Evolutionary conservation across 2,797 vertebrate genomes (phyloP).

Genomic region (Poecilia gillii): DNA sequence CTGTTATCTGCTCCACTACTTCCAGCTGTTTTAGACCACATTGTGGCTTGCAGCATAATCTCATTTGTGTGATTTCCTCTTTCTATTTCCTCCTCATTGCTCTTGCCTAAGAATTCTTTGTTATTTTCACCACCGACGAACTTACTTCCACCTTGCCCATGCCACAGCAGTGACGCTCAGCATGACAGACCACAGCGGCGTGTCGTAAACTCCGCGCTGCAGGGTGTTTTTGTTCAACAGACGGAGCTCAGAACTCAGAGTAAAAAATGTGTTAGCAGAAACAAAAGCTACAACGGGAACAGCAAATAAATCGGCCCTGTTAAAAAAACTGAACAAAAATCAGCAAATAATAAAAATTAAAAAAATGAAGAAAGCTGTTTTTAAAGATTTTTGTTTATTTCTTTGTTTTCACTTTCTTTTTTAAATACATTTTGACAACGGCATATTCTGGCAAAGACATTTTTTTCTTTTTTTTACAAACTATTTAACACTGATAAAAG

Average conservation of each 20-base stretch:
- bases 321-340: not conserved
- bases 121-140: slow-evolving; percentile 27
- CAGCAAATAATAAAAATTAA: not conserved
- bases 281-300: not conserved
- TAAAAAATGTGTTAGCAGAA: not conserved
- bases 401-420: not conserved
- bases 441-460: not conserved
- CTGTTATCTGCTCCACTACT: slow-evolving; percentile 22
- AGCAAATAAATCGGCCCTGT: not conserved
- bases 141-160: not conserved
- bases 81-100: slow-evolving; percentile 38
- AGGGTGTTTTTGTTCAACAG: slow-evolving; percentile 6
- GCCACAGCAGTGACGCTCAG: not conserved
- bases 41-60: slow-evolving; percentile 23
- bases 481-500: slow-evolving; percentile 28
- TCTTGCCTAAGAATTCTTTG: slow-evolving; percentile 33
- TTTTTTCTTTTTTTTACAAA: not conserved
- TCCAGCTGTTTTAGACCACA: slow-evolving; percentile 40
- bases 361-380: not conserved
- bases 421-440: slow-evolving; percentile 47
- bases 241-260: not conserved
- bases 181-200: slow-evolving; percentile 3
- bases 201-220: slow-evolving; percentile 18
- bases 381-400: slow-evolving; percentile 24
- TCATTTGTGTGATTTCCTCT: slow-evolving; percentile 50